These are phyloP conservation scores for Drosophila tsacasi DNA, from an alignment of 1,140 invertebrate species.

Conservation along the genomic window DNA sequence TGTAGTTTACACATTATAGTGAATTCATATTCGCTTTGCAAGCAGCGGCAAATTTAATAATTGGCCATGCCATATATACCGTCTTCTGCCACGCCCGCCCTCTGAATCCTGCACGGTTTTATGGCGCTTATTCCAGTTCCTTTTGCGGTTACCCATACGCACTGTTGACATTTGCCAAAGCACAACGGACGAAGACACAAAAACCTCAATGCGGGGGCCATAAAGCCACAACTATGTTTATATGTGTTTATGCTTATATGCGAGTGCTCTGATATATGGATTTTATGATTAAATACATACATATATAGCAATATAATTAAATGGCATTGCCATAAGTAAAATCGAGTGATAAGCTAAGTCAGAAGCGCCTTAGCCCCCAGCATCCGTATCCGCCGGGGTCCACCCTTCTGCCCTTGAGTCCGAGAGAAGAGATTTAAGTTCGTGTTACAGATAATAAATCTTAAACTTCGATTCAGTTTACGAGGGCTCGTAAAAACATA, in stretches of 20 bases:
- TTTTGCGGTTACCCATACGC: constrained; percentile 56
- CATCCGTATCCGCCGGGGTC: constrained; percentile 1
- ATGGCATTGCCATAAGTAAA: constrained; percentile 61
- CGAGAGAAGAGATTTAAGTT: constrained; percentile 61
- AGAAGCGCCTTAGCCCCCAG: constrained; percentile 14
- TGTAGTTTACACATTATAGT: constrained; percentile 24
- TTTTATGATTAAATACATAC: constrained; percentile 47
- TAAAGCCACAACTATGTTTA: constrained; percentile 54
- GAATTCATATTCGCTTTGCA: constrained; percentile 19
- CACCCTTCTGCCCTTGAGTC: constrained; percentile 15
- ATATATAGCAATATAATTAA: constrained; percentile 56
- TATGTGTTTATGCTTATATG: constrained; percentile 16
- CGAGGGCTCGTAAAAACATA: constrained; percentile 74
- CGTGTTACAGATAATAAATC: constrained; percentile 76
- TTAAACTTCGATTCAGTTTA: constrained; percentile 77
- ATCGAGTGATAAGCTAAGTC: constrained; percentile 65
- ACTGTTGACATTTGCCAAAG: constrained; percentile 60
- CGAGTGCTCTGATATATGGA: constrained; percentile 31
- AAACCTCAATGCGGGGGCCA: constrained; percentile 57
- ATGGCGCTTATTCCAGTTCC: constrained; percentile 25
- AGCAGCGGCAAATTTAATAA: constrained; percentile 62
- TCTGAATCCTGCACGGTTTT: constrained; percentile 17
- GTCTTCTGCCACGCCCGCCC: background rate
- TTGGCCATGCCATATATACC: constrained; percentile 33
- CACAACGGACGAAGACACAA: constrained; percentile 33